These are phyloP conservation scores for Lamellibrachia satsuma DNA, from an alignment of 2,888 invertebrate genomes.

Conservation along the genomic window DNA sequence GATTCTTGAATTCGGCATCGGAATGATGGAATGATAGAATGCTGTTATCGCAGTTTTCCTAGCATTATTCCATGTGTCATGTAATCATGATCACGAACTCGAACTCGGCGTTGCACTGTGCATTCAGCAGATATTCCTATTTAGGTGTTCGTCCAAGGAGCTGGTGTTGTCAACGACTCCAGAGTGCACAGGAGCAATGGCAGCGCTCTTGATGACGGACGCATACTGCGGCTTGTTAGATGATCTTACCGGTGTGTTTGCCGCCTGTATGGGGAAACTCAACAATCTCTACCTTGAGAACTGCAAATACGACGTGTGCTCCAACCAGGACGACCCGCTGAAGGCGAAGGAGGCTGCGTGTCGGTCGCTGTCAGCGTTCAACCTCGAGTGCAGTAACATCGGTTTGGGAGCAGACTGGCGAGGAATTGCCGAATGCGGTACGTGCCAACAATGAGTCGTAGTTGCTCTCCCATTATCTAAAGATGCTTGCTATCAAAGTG, in stretches of 20 bases:
- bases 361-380: neutral
- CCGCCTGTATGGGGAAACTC: slow-evolving; percentile 20
- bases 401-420: neutral
- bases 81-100: no score
- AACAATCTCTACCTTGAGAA: slow-evolving; percentile 21
- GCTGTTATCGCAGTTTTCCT: neutral
- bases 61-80: no score
- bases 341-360: slow-evolving; percentile 23
- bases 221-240: slow-evolving; percentile 24
- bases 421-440: neutral
- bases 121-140: neutral
- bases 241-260: neutral
- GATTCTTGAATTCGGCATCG: no score
- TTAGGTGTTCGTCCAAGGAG: neutral
- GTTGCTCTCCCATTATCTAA: neutral
- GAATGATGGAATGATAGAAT: neutral
- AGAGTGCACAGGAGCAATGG: slow-evolving; percentile 17
- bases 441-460: neutral
- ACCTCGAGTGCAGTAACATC: slow-evolving; percentile 17
- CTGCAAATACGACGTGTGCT: slow-evolving; percentile 24
- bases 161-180: neutral
- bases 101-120: neutral
- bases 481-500: neutral
- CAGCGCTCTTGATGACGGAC: neutral
- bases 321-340: slow-evolving; percentile 19